Evolutionary conservation across 2,113 vertebrate species (phyloP).

Genomic region (Collichthys lucidus): DNA sequence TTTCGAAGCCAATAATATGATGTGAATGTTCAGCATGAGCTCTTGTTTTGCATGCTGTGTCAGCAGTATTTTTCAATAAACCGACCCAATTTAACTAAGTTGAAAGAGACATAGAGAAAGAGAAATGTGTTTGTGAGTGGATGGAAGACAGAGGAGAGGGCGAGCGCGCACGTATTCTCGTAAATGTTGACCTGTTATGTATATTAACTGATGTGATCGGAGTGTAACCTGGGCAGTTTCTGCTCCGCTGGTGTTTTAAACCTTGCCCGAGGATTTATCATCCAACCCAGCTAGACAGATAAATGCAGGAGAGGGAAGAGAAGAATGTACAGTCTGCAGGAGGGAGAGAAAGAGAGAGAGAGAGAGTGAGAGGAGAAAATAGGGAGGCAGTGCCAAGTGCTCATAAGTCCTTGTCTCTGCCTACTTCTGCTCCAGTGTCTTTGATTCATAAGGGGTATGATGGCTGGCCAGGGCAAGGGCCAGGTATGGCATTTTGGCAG

Average conservation of each 20-base stretch:
- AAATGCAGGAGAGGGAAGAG: slow-evolving; percentile 45
- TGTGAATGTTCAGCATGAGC: neutral
- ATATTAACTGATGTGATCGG: slow-evolving; percentile 43
- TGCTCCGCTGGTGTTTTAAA: slow-evolving; percentile 63
- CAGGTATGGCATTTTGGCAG: slow-evolving; percentile 67
- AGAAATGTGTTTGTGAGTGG: slow-evolving; percentile 20
- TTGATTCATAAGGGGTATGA: slow-evolving; percentile 72
- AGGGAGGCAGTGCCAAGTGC: slow-evolving; percentile 53
- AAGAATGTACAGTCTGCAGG: slow-evolving; percentile 46
- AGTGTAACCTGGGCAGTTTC: slow-evolving; percentile 48
- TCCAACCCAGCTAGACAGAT: slow-evolving; percentile 55
- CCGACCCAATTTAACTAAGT: neutral
- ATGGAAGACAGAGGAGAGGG: neutral
- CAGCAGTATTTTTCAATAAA: neutral
- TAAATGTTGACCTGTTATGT: slow-evolving; percentile 35
- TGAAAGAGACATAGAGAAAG: slow-evolving; percentile 4
- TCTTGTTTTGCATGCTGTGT: neutral
- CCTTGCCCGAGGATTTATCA: slow-evolving; percentile 66
- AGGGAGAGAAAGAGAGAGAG: slow-evolving; percentile 15
- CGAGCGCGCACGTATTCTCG: neutral
- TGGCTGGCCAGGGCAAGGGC: slow-evolving; percentile 63
- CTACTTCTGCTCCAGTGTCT: slow-evolving; percentile 63
- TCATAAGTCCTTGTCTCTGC: slow-evolving; percentile 72
- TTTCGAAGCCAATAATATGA: neutral
- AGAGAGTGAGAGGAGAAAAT: slow-evolving; percentile 30